Base-by-base conservation (phyloP, 2,113 vertebrate species). In the Dunckerocampus dactyliophorus region DNA sequence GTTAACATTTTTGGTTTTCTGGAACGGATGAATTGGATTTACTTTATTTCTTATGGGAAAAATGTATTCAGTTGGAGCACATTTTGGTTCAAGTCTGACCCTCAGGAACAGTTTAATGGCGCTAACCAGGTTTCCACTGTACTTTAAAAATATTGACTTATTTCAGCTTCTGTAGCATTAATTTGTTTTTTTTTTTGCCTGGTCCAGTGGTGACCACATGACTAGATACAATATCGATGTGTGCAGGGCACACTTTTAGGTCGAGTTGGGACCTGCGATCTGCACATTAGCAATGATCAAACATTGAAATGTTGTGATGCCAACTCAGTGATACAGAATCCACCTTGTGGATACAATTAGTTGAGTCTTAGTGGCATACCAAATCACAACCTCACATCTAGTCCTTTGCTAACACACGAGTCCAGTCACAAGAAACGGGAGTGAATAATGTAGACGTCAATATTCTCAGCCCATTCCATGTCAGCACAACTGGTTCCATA, bases 371-470 rank as follows among this genome's bases (percentile, higher is more conserved):
- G 79, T 17, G 1, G 58, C 57, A 65, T 37, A 59, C 4, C 5
- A 79, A 81, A 72, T 76, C 73, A 71, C 72, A 77, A 54, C 71
- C 76, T 74, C 47, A 62, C 59, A 74, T 80, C 75, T 74, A 69
- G 60, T 75, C 75, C 76, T 88, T 86, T 85, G 79, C 85, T 87
- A 86, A 86, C 80, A 85, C 73, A 85, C 82, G 82, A 84, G 74
- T 76, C 75, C 43, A 16, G 74, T 57, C 75, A 56, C 61, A 74
- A 82, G 79, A 84, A 77, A 80, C 48, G 67, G 60, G 72, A 70
- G 79, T 88, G 85, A 86, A 89, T 87, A 85, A 88, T 88, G 79
- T 59, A 86, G 63, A 72, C 53, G 59, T 69, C 56, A n/a, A 66
- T 59, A 49, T 60, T 46, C 45, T 54, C 53, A 64, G 59, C 63